Conservation (phyloP, 2,113 vertebrate species). For the Pyxicephalus adspersus region DNA sequence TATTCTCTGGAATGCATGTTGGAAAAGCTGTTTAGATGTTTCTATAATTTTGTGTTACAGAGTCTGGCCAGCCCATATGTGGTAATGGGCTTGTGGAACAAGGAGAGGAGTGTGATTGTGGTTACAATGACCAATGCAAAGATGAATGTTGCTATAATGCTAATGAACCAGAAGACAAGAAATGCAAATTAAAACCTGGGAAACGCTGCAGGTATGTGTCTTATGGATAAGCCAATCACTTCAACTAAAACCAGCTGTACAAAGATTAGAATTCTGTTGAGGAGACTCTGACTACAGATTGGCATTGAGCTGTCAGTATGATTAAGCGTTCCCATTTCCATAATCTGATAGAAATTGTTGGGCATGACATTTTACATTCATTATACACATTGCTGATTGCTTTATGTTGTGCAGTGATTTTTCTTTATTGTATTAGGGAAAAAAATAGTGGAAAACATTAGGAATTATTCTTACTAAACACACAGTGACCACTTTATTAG, state of each 20-base stretch:
- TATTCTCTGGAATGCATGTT: no score
- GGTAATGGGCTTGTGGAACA: conserved; percentile 93
- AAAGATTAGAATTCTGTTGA: background rate
- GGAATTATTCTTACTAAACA: background rate
- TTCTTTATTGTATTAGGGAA: background rate
- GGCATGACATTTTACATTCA: background rate
- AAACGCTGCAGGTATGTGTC: conserved; percentile 84
- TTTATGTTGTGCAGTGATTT: conserved; percentile 6
- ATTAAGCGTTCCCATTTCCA: conserved; percentile 24
- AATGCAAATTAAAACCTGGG: conserved; percentile 82
- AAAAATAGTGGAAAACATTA: background rate
- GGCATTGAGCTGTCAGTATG: conserved; percentile 35
- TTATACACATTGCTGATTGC: conserved; percentile 21
- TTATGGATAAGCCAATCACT: background rate
- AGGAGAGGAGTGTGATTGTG: conserved; percentile 94
- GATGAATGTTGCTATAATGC: conserved; percentile 88
- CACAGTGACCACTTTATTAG: background rate
- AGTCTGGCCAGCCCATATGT: conserved; percentile 96
- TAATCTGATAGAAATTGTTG: background rate
- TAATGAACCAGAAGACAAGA: conserved; percentile 79
- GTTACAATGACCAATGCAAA: conserved; percentile 92
- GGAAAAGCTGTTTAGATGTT: no score
- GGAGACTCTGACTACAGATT: background rate
- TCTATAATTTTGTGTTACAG: conserved; percentile 67
- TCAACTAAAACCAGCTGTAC: background rate